Percentiles rank a stretch among this genome's conserved stretches.
Conservation (phyloP, 2,888 invertebrate genomes). For the Drosophila phalerata region DNA sequence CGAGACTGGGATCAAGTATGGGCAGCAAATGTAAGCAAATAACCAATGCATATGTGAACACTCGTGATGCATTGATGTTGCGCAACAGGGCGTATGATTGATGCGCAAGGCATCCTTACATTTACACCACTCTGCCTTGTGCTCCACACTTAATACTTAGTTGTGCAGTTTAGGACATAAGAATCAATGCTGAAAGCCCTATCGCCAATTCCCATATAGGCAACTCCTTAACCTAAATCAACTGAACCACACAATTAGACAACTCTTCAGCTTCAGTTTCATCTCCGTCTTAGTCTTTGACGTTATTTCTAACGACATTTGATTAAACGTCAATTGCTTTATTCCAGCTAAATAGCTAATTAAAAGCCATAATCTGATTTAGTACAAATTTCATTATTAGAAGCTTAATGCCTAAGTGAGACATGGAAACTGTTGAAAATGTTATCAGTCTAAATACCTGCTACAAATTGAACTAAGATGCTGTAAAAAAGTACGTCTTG, state of each 20-base stretch:
- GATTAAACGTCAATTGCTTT: background rate
- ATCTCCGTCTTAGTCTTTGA: background rate
- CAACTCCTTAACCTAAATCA: background rate
- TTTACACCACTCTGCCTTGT: background rate
- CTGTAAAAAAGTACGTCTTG: too few species aligned
- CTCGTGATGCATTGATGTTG: conserved; percentile 44
- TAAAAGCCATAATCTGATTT: background rate
- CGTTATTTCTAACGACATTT: background rate
- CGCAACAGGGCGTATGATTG: conserved; percentile 74
- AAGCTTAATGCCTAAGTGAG: background rate
- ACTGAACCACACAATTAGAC: conserved; percentile 7
- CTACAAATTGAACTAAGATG: background rate
- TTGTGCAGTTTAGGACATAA: background rate
- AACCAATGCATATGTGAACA: conserved; percentile 21
- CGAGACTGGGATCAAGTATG: background rate
- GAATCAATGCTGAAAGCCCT: background rate
- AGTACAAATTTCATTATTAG: background rate
- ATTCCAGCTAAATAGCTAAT: background rate
- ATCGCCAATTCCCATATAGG: background rate
- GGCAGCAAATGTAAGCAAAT: conserved; percentile 19
- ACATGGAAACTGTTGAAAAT: background rate
- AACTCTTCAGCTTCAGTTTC: background rate
- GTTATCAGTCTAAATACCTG: background rate
- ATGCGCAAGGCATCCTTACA: conserved; percentile 31
- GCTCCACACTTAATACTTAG: background rate